Conservation (phyloP, 2,888 invertebrate genomes). For the Pseudococcus jackbeardsleyi region DNA sequence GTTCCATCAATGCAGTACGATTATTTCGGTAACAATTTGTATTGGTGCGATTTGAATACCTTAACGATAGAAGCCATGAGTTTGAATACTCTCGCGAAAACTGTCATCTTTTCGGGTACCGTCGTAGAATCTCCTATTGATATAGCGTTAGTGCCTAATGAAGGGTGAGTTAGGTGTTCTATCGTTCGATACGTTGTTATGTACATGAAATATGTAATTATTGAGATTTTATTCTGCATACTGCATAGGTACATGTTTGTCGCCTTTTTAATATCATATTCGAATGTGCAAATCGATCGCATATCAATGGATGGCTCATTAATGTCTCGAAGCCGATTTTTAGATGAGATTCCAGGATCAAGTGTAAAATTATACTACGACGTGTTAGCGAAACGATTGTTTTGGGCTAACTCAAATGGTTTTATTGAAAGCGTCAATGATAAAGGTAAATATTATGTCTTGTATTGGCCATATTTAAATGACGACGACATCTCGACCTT, state of each 20-base stretch:
- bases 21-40: conserved; percentile 79
- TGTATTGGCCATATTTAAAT: neutral
- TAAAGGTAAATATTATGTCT: conserved; percentile 71
- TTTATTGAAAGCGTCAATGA: conserved; percentile 77
- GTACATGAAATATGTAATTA: too few species aligned
- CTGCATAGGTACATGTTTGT: conserved; percentile 76
- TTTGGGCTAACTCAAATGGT: conserved; percentile 77
- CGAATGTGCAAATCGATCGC: conserved; percentile 75
- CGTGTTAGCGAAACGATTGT: conserved; percentile 73
- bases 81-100: conserved; percentile 74
- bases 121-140: conserved; percentile 77
- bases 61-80: conserved; percentile 79
- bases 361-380: conserved; percentile 74
- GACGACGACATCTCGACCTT: neutral
- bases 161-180: conserved; percentile 73
- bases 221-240: conserved; percentile 69
- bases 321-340: conserved; percentile 70
- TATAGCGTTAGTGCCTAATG: conserved; percentile 78
- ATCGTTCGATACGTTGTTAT: neutral
- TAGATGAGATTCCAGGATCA: conserved; percentile 73
- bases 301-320: conserved; percentile 78
- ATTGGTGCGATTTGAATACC: conserved; percentile 78
- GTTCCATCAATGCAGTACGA: conserved; percentile 78
- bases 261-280: conserved; percentile 70
- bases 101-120: conserved; percentile 75